Conservation (phyloP, 2,797 vertebrate genomes). For the Smutsia temminckii region DNA sequence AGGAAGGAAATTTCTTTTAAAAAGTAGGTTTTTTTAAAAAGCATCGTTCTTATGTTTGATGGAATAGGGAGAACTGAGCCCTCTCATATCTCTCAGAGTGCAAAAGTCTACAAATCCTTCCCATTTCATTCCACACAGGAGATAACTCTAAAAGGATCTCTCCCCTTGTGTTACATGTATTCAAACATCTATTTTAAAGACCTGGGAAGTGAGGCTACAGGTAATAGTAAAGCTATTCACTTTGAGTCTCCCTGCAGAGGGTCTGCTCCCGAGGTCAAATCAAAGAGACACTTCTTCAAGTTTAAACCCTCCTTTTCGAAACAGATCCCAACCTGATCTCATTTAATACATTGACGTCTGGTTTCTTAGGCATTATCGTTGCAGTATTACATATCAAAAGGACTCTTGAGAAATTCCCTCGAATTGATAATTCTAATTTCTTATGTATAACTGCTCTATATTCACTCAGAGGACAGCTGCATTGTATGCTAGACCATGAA, state of each 20-base stretch:
- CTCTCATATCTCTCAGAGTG: background rate
- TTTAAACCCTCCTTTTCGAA: conserved; percentile 87
- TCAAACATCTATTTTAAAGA: conserved; percentile 77
- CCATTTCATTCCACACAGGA: background rate
- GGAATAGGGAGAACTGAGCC: background rate
- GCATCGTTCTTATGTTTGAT: background rate
- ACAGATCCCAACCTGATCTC: conserved; percentile 86
- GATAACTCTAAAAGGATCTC: conserved; percentile 53
- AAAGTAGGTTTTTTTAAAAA: background rate
- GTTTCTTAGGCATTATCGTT: conserved; percentile 88
- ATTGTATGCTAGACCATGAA: conserved; percentile 89
- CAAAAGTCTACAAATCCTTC: background rate
- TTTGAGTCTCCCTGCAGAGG: conserved; percentile 77
- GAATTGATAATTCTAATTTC: conserved; percentile 90
- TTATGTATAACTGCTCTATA: conserved; percentile 90
- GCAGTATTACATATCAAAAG: conserved; percentile 89
- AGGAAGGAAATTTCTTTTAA: conserved; percentile 1
- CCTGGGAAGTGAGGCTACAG: conserved; percentile 67
- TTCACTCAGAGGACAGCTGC: conserved; percentile 86
- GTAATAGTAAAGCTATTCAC: conserved; percentile 76
- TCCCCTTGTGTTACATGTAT: conserved; percentile 66
- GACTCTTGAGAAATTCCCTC: conserved; percentile 86
- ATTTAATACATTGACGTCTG: conserved; percentile 89
- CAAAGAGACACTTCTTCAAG: conserved; percentile 87
- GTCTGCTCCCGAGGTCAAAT: conserved; percentile 87